Evolutionary conservation across 2,113 vertebrate genomes (phyloP).

Genomic region (Rattus norvegicus): GRCr8 NC_086019.1:141743001-141743500

Average conservation of each 20-base stretch:
- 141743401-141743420: rapidly evolving
- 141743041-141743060: neutral
- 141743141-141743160: rapidly evolving
- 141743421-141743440: rapidly evolving
- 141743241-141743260: neutral
- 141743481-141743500: too few relatives aligned
- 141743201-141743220: neutral
- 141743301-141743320: rapidly evolving
- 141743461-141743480: neutral
- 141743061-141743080: neutral
- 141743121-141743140: neutral
- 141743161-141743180: too few relatives aligned
- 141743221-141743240: rapidly evolving
- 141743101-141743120: rapidly evolving
- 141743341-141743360: too few relatives aligned
- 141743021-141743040: neutral
- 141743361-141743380: too few relatives aligned
- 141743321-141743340: neutral
- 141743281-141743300: neutral
- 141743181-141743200: too few relatives aligned
- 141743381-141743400: rapidly evolving
- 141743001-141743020: neutral
- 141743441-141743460: neutral
- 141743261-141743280: neutral
- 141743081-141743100: rapidly evolving